phyloP scores from a whole-genome alignment of 2,797 vertebrate species.

The Anisognathus igniventris region DNA sequence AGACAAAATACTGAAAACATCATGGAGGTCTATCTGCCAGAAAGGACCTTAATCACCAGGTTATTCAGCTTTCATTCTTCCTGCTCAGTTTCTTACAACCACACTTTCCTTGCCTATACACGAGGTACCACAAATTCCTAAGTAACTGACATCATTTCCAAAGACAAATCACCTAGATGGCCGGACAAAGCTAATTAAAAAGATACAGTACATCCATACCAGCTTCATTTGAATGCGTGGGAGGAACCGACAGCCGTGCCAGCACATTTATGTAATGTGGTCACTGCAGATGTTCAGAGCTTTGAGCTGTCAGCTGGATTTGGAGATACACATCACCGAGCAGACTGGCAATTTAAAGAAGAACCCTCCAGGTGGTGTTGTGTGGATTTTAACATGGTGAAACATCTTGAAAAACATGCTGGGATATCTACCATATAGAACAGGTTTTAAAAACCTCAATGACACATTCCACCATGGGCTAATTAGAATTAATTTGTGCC shows the following conservation, averaged over 20 bases:
- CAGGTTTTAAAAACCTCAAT: conserved; percentile 16
- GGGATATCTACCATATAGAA: conserved; percentile 4
- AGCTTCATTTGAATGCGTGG: conserved; percentile 8
- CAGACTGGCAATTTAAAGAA: conserved; percentile 18
- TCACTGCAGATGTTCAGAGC: conserved; percentile 46
- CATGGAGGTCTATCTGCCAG: neutral
- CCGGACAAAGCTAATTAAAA: conserved; percentile 18
- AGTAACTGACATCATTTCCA: neutral
- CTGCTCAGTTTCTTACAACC: neutral
- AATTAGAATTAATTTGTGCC: conserved; percentile 24
- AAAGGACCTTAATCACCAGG: neutral
- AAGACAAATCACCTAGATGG: conserved; percentile 31
- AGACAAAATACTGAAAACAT: neutral
- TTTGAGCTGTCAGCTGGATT: conserved; percentile 19
- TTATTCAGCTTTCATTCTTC: neutral
- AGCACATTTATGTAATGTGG: conserved; percentile 38
- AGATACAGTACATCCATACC: neutral
- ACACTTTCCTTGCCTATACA: neutral
- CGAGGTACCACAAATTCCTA: neutral
- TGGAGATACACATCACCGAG: conserved; percentile 43
- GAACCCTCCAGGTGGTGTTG: conserved; percentile 19
- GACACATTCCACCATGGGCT: neutral
- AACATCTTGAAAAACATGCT: neutral
- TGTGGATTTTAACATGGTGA: neutral
- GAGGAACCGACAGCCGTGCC: neutral